Conservation (phyloP, 92 coral and sea anemone species). For the Porites cylindrica region DNA sequence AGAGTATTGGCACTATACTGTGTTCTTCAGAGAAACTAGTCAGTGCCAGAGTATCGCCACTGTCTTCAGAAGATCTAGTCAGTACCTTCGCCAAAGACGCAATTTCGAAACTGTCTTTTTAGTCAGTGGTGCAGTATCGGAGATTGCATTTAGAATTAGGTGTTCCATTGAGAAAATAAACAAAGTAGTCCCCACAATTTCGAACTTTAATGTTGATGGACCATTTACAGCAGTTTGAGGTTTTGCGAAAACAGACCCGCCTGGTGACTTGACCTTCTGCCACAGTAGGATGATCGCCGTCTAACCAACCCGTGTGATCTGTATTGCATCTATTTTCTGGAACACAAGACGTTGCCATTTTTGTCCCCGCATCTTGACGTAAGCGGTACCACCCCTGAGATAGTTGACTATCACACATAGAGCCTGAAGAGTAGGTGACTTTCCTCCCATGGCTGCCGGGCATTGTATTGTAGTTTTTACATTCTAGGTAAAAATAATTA, state of each 20-base stretch:
- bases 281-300: background rate
- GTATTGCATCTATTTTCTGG: background rate
- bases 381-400: background rate
- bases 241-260: slow-evolving; percentile 19
- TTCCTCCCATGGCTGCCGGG: too few species aligned
- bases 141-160: background rate
- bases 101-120: background rate
- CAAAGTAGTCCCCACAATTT: slow-evolving; percentile 26
- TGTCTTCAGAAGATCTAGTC: too few species aligned
- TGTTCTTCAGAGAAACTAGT: too few species aligned
- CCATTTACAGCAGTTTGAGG: slow-evolving; percentile 25
- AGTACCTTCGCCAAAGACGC: too few species aligned
- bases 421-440: too few species aligned
- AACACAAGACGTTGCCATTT: background rate
- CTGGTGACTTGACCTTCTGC: slow-evolving; percentile 20
- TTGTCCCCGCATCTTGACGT: background rate
- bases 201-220: slow-evolving; percentile 17
- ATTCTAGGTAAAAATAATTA: too few species aligned
- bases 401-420: too few species aligned
- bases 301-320: background rate
- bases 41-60: too few species aligned
- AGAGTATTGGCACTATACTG: too few species aligned
- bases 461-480: too few species aligned
- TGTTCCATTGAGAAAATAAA: slow-evolving; percentile 24
- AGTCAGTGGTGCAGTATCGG: slow-evolving; percentile 12